phyloP scores from a whole-genome alignment of 2,113 vertebrate genomes.

The Pseudopipra pipra region DNA sequence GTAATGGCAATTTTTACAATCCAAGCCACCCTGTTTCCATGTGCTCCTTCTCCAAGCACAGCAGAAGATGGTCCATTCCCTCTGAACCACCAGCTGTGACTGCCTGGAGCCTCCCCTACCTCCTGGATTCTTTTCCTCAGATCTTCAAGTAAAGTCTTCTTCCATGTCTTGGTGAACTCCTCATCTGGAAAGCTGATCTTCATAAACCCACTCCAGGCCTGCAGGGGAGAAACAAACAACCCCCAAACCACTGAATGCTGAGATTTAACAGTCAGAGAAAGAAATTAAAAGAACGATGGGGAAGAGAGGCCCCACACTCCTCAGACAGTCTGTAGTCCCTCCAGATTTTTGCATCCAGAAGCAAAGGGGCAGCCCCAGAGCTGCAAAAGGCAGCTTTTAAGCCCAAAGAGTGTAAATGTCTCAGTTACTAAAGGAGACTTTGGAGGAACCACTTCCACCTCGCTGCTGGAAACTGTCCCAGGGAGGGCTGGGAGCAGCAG shows the following conservation, averaged over 20 bases:
- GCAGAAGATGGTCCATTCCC: neutral
- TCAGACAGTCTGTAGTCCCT: neutral
- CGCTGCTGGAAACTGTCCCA: neutral
- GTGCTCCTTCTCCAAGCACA: neutral
- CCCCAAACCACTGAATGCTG: neutral
- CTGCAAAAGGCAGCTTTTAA: neutral
- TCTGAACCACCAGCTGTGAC: neutral
- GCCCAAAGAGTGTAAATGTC: neutral
- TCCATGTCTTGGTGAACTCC: conserved; percentile 76
- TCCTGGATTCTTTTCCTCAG: conserved; percentile 81
- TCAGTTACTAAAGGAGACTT: neutral
- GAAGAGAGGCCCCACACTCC: neutral
- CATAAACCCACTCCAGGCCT: conserved; percentile 84
- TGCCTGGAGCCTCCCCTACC: conserved; percentile 61
- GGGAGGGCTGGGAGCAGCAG: neutral
- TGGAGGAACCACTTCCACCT: neutral
- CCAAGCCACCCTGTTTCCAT: neutral
- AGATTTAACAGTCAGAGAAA: no score
- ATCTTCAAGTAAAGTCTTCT: conserved; percentile 69
- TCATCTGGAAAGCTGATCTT: conserved; percentile 74
- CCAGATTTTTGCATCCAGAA: neutral
- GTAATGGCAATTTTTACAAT: neutral
- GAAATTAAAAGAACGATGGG: rapidly evolving
- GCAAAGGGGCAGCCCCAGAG: neutral
- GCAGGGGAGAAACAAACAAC: neutral